These are phyloP conservation scores for Diglossa brunneiventris DNA, from an alignment of 2,113 vertebrate species.

Conservation along the genomic window DNA sequence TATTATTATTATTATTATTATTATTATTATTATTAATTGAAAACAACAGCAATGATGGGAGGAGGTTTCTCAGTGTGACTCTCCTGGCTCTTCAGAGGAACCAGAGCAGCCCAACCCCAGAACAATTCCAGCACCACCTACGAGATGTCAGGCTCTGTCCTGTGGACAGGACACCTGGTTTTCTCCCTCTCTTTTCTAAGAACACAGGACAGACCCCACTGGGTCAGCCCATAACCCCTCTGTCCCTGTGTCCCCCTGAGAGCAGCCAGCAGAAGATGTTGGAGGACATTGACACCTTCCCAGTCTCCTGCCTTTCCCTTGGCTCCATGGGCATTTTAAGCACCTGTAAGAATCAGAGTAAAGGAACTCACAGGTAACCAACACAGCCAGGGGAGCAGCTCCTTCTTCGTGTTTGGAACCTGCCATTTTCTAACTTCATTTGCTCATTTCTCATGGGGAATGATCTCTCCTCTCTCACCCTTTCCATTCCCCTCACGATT, in stretches of 20 bases:
- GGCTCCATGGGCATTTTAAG: not conserved
- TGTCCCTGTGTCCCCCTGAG: not conserved
- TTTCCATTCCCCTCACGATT: not conserved
- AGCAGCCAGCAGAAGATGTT: not conserved
- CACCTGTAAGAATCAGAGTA: not conserved
- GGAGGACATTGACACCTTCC: accelerated
- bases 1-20: not conserved
- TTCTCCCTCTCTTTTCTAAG: not conserved
- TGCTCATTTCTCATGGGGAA: not conserved
- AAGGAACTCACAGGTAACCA: not conserved
- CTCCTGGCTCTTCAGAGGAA: not conserved
- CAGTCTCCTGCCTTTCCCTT: not conserved
- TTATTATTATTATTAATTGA: too few relatives aligned
- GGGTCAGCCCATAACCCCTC: not conserved
- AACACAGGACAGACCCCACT: not conserved
- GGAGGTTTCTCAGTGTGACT: not conserved
- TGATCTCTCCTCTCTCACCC: not conserved
- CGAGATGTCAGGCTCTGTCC: accelerated
- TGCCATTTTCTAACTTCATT: not conserved
- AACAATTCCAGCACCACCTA: not conserved
- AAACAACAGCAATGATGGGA: not conserved
- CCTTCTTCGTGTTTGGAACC: not conserved
- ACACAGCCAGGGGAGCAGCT: not conserved
- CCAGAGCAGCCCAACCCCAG: not conserved
- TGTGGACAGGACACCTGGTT: not conserved